Base-by-base conservation (phyloP, 2,888 invertebrate genomes). In the Chouioia cunea region DNA sequence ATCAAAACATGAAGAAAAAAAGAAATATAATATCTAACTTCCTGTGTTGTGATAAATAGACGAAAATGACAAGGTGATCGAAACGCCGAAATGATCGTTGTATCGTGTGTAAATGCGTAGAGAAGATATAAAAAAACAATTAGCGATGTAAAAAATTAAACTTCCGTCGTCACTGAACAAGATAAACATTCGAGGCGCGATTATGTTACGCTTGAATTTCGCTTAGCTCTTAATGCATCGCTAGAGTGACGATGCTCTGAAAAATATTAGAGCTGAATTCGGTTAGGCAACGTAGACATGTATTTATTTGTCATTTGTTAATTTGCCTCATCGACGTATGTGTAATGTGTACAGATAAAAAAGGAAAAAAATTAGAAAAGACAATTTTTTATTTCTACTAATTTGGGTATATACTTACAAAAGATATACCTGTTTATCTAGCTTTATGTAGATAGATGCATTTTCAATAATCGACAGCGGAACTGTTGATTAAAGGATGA, bases 401-500 rank as follows among this genome's bases (percentile, higher is more conserved):
- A 71, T 71, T 71, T 71, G 16, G 67, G 68, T 57, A 65, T 68
- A 68, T 68, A 14, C 14, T 65, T 36, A 36, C 36, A 65, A 22
- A 59, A 46, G 27, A 59, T 65, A 70, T 66, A 60, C 69, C 69
- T 52, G 18, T 71, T 50, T 71, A 58, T 65, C 68, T 71, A 83
- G 80, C 79, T 83, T 81, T 82, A 80, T 76, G 77, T 83, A 83
- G 79, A 75, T 83, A 83, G 81, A 79, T 72, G 76, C 77, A 76
- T 82, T 84, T 80, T 81, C 77, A 79, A 81, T 78, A 77, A 79
- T 85, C 84, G 82, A 85, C 85, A 76, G 82, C 67, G 69, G 74
- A 77, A 76, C 79, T 81, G 85, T 84, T 84, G 83, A 83, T 81
- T 80, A 81, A 60, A 84, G 84, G 85, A 81, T 78, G 81, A 85